A percentile compares a stretch with the other conserved stretches of the same genome.
These are phyloP conservation scores for Ormyrus rosae DNA, from an alignment of 2,888 invertebrate genomes.

Conservation along the genomic window DNA sequence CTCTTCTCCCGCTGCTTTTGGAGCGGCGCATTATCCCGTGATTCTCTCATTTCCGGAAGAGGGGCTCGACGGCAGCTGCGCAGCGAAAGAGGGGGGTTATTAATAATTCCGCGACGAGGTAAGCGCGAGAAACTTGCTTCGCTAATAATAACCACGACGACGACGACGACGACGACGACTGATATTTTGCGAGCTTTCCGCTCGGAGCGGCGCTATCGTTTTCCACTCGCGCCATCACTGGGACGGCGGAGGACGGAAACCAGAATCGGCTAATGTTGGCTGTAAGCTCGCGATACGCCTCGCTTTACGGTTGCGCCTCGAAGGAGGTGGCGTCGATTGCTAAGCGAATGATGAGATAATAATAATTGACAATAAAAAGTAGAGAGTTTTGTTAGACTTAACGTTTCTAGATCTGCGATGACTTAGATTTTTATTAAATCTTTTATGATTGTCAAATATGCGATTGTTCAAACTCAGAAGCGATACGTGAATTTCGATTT, in stretches of 20 bases:
- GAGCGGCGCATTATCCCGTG: not conserved
- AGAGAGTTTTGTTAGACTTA: too few species aligned
- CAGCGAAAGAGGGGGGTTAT: conserved; percentile 16
- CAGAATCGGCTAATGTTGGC: conserved; percentile 6
- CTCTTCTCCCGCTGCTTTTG: not conserved
- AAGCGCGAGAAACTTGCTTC: conserved; percentile 3
- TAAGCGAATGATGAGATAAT: not conserved
- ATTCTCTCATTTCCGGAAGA: conserved; percentile 36
- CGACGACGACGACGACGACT: not conserved
- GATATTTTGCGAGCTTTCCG: conserved; percentile 14
- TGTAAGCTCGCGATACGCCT: not conserved
- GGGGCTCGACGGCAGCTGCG: conserved; percentile 13
- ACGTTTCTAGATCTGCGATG: too few species aligned
- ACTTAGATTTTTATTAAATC: too few species aligned
- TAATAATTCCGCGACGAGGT: conserved; percentile 46
- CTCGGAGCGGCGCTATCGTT: not conserved
- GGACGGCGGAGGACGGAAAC: not conserved
- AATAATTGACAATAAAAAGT: too few species aligned
- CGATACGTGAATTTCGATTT: too few species aligned
- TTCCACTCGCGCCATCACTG: not conserved
- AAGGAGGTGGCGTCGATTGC: not conserved
- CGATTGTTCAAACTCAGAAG: too few species aligned
- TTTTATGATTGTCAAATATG: too few species aligned
- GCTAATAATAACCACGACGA: conserved; percentile 39
- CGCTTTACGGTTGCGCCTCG: not conserved